These are phyloP conservation scores for Trachelus tabidus DNA, from an alignment of 2,888 invertebrate genomes.

Conservation along the genomic window DNA sequence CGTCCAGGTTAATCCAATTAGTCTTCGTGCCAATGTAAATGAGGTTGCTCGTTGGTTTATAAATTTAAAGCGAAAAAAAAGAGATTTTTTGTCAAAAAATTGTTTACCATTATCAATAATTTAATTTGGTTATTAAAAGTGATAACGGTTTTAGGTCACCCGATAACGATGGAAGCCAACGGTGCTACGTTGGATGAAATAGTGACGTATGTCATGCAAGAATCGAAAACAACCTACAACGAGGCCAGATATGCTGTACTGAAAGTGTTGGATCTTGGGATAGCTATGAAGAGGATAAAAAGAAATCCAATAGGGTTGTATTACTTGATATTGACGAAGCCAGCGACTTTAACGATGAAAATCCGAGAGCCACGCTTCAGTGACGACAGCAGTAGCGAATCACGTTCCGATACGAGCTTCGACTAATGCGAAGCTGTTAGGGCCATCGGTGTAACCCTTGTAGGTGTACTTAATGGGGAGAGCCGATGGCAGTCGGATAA, in stretches of 20 bases:
- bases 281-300: conserved; percentile 49
- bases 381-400: conserved; percentile 41
- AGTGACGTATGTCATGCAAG: conserved; percentile 52
- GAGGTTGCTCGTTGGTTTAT: neutral
- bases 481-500: conserved; percentile 36
- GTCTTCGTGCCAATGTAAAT: conserved; percentile 12
- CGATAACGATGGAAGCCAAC: conserved; percentile 30
- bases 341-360: conserved; percentile 30
- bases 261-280: conserved; percentile 50
- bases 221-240: conserved; percentile 43
- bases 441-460: neutral
- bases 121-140: neutral
- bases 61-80: neutral
- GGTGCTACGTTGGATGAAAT: conserved; percentile 53
- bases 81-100: neutral
- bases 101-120: neutral
- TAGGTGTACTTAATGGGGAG: conserved; percentile 18
- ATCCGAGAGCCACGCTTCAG: conserved; percentile 46
- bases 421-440: neutral
- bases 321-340: conserved; percentile 32
- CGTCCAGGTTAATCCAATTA: conserved; percentile 55
- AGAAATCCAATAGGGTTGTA: conserved; percentile 45
- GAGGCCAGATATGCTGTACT: conserved; percentile 46
- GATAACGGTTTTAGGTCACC: conserved; percentile 20
- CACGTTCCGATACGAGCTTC: neutral